A percentile compares a stretch with the other conserved stretches of the same genome.
Conservation (phyloP, 2,797 vertebrate species). For the Melopsittacus undulatus region DNA sequence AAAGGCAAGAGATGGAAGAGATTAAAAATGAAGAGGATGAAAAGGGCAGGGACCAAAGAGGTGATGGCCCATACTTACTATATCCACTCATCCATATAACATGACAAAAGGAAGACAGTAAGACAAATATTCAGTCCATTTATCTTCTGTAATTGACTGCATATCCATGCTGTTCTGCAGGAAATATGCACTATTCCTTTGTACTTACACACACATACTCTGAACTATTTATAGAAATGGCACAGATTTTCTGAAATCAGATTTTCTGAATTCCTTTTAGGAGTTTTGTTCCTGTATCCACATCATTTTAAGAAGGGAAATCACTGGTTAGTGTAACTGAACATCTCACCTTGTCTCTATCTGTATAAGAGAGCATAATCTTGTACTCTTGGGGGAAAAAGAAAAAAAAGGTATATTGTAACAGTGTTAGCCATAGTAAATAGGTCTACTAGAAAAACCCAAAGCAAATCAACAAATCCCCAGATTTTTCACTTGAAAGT, state of each 20-base stretch:
- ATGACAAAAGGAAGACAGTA: not conserved
- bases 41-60: not conserved
- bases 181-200: not conserved
- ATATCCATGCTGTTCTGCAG: not conserved
- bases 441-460: not conserved
- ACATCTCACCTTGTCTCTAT: not conserved
- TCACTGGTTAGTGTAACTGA: not conserved
- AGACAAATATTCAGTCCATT: constrained; percentile 4
- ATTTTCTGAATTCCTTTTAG: constrained; percentile 13
- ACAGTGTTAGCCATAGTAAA: no score
- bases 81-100: not conserved
- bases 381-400: not conserved
- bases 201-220: not conserved
- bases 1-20: not conserved
- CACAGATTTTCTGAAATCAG: constrained; percentile 15
- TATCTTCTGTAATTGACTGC: constrained; percentile 26
- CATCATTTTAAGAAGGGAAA: not conserved
- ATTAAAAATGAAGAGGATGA: not conserved
- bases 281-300: not conserved
- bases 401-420: no score
- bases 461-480: not conserved
- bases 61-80: not conserved
- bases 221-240: constrained; percentile 45
- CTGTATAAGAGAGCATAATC: not conserved
- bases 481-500: not conserved